phyloP scores from a whole-genome alignment of 2,888 invertebrate genomes.

The Perizoma flavofasciatum region DNA sequence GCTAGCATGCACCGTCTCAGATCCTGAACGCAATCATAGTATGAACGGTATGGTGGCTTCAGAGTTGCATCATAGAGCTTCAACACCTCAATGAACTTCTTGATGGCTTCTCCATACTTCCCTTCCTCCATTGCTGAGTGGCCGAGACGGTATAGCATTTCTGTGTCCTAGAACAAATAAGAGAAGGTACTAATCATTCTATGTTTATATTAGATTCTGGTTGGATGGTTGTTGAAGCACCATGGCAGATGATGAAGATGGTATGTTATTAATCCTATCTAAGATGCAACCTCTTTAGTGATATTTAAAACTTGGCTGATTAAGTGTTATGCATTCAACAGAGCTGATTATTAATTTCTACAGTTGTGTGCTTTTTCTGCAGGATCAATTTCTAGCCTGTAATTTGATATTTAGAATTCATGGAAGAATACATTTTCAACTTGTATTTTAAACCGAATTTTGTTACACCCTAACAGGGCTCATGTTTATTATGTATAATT shows the following conservation, averaged over 20 bases:
- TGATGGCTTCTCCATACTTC: constrained; percentile 85
- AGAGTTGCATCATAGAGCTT: constrained; percentile 87
- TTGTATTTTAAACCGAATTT: too few relatives aligned
- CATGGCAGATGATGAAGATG: constrained; percentile 75
- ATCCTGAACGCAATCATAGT: constrained; percentile 89
- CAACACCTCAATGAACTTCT: constrained; percentile 86
- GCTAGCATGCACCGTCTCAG: constrained; percentile 87
- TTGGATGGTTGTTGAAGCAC: constrained; percentile 18
- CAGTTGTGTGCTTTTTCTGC: too few relatives aligned
- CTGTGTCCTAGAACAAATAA: constrained; percentile 85
- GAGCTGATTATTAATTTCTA: too few relatives aligned
- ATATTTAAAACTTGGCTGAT: too few relatives aligned
- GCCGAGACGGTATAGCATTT: constrained; percentile 86
- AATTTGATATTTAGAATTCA: too few relatives aligned
- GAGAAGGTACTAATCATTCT: neutral
- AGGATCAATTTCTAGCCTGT: too few relatives aligned
- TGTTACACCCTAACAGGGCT: too few relatives aligned
- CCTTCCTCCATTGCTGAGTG: constrained; percentile 85
- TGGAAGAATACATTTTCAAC: too few relatives aligned
- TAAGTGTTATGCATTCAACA: too few relatives aligned
- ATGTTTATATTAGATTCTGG: constrained; percentile 35
- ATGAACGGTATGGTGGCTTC: constrained; percentile 89
- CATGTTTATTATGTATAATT: too few relatives aligned
- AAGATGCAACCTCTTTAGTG: too few relatives aligned
- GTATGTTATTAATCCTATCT: constrained; percentile 35